A percentile compares a stretch with the other conserved stretches of the same genome.
phyloP scores from a whole-genome alignment of 1,140 invertebrate species.

The Marisa cornuarietis region DNA sequence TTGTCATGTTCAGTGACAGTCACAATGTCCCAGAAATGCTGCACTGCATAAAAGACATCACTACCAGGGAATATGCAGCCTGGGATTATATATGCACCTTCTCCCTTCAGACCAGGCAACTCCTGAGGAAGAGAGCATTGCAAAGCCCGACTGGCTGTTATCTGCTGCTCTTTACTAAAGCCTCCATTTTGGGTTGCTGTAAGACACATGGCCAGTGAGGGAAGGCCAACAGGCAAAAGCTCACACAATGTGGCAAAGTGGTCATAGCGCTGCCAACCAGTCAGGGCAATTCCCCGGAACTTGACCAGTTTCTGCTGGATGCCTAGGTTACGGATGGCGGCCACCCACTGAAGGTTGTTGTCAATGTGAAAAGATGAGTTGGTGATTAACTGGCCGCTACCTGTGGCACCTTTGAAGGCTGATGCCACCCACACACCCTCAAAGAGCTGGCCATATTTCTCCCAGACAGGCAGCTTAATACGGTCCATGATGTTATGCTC shows the following conservation, averaged over 20 bases:
- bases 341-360: constrained; percentile 77
- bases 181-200: constrained; percentile 36
- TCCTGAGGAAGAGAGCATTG: constrained; percentile 10
- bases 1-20: background rate
- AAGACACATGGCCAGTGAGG: constrained; percentile 76
- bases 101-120: constrained; percentile 6
- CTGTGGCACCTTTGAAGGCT: constrained; percentile 80
- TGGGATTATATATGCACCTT: constrained; percentile 7
- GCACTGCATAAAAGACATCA: constrained; percentile 30
- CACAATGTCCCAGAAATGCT: constrained; percentile 25
- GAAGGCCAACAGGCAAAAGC: constrained; percentile 80
- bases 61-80: constrained; percentile 35
- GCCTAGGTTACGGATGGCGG: constrained; percentile 68
- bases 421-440: constrained; percentile 87
- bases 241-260: constrained; percentile 93
- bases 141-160: constrained; percentile 10
- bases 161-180: constrained; percentile 24
- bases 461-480: constrained; percentile 69
- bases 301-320: constrained; percentile 39
- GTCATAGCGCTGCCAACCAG: constrained; percentile 83
- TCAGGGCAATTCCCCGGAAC: constrained; percentile 72
- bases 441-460: constrained; percentile 83
- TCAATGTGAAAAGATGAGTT: constrained; percentile 72
- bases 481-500: constrained; percentile 71
- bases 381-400: constrained; percentile 75